Base-by-base conservation (phyloP, 2,797 vertebrate genomes). In the Nyctibius grandis region DNA sequence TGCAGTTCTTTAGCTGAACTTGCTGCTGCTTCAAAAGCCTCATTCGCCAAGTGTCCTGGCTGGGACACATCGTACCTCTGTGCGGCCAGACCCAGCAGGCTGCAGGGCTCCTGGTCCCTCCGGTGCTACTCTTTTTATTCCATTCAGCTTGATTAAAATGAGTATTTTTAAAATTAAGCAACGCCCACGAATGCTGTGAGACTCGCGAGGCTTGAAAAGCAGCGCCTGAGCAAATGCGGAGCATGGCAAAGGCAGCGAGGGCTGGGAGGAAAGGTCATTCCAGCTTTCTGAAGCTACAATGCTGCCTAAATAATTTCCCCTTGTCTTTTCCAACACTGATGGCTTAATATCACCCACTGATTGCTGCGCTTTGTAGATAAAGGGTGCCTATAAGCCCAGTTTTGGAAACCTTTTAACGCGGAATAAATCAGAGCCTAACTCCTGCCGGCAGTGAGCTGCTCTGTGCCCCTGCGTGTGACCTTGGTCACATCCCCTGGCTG, bases 131-230 rank as follows among this genome's bases (percentile, higher is more conserved):
- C 51, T 54, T 94, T 86, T 92, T 81, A 78, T 91, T 86, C 89
- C 7, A 1, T 91, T 80, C 77, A 84, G 44, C 77, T 84, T 94
- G 93, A 96, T 95, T 88, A 82, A 95, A 93, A 86, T 38, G 59
- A 84, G 33, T 76, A 85, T 81, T 94, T 96, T 92, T 95, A 81
- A 91, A 93, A 88, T 72, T 90, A 93, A 75, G 75, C 85, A 81
- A 90, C 94, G 54, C 89, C 89, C 89, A 78, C 57, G 6, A 54
- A 47, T 10, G 61, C 4, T 1, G 85, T 59, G 76, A 78, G 88
- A 50, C 79, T 94, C 2, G 7, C 3, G 25, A 67, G 75, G 85
- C 83, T 89, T 70, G 50, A 70, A 83, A 89, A 20, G 47, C 82
- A 85, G 40, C n/a, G 20, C 31, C 72, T 79, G 89, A 93, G 73